Conservation (phyloP, 2,113 vertebrate species). For the Gracilinanus agilis region DNA sequence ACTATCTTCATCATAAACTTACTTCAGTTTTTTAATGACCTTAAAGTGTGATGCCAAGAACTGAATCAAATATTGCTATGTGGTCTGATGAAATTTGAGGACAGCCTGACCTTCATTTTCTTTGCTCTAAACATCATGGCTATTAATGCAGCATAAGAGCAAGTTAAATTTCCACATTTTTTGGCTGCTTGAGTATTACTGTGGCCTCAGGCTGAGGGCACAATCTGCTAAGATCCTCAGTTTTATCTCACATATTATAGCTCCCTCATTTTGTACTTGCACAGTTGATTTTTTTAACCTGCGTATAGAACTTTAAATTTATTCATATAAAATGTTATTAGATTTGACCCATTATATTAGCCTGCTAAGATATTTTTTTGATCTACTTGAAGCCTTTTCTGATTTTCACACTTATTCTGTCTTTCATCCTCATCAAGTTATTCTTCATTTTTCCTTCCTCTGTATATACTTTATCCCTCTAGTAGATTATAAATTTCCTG, state of each 20-base stretch:
- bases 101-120: neutral
- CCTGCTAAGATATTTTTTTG: neutral
- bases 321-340: no score
- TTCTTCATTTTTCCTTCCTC: neutral
- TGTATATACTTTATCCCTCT: neutral
- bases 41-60: neutral
- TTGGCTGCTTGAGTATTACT: neutral
- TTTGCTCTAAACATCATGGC: neutral
- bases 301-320: neutral
- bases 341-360: neutral
- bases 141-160: neutral
- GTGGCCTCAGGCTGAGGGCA: neutral
- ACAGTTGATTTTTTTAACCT: neutral
- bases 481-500: neutral
- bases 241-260: neutral
- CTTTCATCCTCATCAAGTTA: neutral
- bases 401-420: neutral
- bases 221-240: neutral
- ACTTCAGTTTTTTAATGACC: neutral
- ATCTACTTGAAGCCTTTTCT: neutral
- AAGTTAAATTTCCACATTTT: neutral
- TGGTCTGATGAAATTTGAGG: neutral
- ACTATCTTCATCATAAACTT: neutral
- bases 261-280: neutral
- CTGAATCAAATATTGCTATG: neutral